These are phyloP conservation scores for Aleiodes leptofemur DNA, from an alignment of 2,888 invertebrate species.

Conservation along the genomic window DNA sequence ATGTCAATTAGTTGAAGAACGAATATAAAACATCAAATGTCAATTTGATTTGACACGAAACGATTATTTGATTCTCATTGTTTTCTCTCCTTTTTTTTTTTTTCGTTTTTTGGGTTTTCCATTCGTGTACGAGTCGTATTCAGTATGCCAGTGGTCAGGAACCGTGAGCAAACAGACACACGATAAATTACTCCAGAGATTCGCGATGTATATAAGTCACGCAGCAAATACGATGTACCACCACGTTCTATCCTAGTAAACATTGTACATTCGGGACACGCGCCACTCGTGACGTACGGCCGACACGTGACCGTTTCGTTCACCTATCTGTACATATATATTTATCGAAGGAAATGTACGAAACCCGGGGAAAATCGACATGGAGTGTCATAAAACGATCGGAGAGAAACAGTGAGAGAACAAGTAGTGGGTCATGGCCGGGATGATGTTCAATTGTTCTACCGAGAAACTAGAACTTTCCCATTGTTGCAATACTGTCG, in stretches of 20 bases:
- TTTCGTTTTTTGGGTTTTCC: conserved; percentile 26
- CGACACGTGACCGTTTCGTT: conserved; percentile 70
- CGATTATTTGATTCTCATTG: conserved; percentile 1
- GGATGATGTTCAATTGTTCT: conserved; percentile 55
- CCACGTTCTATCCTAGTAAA: conserved; percentile 40
- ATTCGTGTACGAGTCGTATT: conserved; percentile 1
- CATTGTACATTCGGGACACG: conserved; percentile 64
- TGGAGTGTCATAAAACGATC: conserved; percentile 32
- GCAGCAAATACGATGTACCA: conserved; percentile 55
- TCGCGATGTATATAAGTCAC: conserved; percentile 51
- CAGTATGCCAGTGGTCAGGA: conserved; percentile 15
- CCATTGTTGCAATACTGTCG: conserved; percentile 31
- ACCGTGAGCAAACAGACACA: conserved; percentile 27
- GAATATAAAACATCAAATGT: too few species aligned
- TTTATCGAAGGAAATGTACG: conserved; percentile 34
- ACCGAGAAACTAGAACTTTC: conserved; percentile 27
- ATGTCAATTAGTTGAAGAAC: too few species aligned
- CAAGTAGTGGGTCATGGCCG: conserved; percentile 58
- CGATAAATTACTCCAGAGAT: conserved; percentile 56
- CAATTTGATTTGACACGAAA: too few species aligned
- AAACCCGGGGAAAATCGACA: conserved; percentile 43
- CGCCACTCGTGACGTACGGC: conserved; percentile 63
- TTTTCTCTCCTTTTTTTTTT: conserved; percentile 42
- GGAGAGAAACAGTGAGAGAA: neutral
- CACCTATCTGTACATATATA: conserved; percentile 42